Percentiles rank a stretch among this genome's conserved stretches.
phyloP scores from a whole-genome alignment of 2,113 vertebrate genomes.

The Acanthochromis polyacanthus region DNA sequence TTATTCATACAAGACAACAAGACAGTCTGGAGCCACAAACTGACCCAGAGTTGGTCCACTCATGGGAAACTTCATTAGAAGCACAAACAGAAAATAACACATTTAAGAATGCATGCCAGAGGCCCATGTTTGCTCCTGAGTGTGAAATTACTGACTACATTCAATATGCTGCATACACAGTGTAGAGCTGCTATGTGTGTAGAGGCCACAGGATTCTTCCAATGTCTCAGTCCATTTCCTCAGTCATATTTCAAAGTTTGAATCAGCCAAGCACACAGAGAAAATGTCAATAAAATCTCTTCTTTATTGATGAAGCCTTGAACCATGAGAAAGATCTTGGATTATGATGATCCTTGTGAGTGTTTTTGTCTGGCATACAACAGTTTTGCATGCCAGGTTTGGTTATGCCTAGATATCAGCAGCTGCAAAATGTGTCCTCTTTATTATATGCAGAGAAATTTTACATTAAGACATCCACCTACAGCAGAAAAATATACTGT shows the following conservation, averaged over 20 bases:
- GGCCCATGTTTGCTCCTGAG: constrained; percentile 3
- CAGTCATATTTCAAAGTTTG: constrained; percentile 9
- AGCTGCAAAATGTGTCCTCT: too few species aligned
- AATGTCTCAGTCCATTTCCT: not conserved
- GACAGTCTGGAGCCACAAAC: not conserved
- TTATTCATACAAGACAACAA: not conserved
- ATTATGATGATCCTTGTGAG: not conserved
- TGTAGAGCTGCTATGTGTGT: not conserved
- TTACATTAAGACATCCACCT: constrained; percentile 2
- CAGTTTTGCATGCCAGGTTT: too few species aligned
- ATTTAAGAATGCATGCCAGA: not conserved
- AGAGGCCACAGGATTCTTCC: not conserved
- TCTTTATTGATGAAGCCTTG: not conserved
- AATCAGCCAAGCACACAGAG: not conserved
- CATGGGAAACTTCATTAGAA: not conserved
- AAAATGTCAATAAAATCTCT: not conserved
- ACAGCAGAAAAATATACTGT: constrained; percentile 15
- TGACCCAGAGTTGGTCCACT: not conserved
- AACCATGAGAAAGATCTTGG: not conserved
- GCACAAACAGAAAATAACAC: not conserved
- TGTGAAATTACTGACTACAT: constrained; percentile 5
- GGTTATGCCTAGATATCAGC: too few species aligned
- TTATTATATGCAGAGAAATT: not conserved
- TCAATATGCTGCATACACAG: constrained; percentile 1
- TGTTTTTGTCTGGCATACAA: too few species aligned